These are phyloP conservation scores for Masnerella sp. DNA, from an alignment of 2,888 invertebrate species.

Conservation along the genomic window DNA sequence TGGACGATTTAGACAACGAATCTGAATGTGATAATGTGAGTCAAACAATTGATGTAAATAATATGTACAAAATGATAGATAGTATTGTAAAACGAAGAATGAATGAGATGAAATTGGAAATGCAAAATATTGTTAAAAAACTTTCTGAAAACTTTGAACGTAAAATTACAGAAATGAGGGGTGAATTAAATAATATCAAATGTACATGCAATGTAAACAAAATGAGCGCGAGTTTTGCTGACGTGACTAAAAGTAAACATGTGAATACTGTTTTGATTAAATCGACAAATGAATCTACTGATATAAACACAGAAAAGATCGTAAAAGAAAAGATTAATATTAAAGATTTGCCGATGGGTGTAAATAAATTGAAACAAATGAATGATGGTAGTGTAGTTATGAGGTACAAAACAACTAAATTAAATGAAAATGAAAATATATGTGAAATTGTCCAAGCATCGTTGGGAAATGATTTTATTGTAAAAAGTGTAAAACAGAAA, in stretches of 20 bases:
- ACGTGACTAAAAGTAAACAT: neutral
- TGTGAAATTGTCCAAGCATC: neutral
- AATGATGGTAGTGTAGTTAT: neutral
- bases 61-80: neutral
- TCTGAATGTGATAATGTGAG: neutral
- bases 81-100: neutral
- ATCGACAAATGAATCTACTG: neutral
- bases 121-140: neutral
- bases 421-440: neutral
- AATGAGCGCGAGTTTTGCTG: neutral
- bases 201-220: neutral
- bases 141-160: neutral
- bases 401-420: neutral
- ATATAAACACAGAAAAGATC: neutral
- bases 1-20: neutral
- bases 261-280: constrained; percentile 2
- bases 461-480: neutral
- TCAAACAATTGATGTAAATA: neutral
- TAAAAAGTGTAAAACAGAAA: neutral
- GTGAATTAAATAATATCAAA: constrained; percentile 1
- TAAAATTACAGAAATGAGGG: neutral
- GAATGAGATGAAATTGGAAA: constrained; percentile 4
- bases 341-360: constrained; percentile 3
- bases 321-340: constrained; percentile 6
- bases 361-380: neutral